Evolutionary conservation across 2,888 invertebrate species (phyloP).

Genomic region (Calephelis perditalis): DNA sequence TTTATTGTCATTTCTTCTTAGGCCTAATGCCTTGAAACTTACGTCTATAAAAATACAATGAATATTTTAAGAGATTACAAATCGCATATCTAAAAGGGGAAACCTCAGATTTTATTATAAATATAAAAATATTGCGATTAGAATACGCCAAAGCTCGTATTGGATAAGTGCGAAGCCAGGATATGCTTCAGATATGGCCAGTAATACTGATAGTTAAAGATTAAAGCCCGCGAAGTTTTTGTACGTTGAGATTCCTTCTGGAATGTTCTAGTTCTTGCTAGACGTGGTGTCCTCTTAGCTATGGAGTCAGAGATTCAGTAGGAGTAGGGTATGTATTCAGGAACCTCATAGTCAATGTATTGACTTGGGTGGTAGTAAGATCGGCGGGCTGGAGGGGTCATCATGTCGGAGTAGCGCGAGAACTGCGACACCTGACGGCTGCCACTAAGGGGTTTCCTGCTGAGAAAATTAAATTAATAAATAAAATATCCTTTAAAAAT

Average conservation of each 20-base stretch:
- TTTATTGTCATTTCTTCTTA: conserved; percentile 15
- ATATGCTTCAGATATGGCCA: conserved; percentile 72
- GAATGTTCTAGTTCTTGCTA: conserved; percentile 42
- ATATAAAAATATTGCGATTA: conserved; percentile 61
- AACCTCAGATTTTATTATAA: conserved; percentile 42
- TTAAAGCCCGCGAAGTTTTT: conserved; percentile 52
- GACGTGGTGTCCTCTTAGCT: conserved; percentile 35
- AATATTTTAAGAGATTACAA: conserved; percentile 51
- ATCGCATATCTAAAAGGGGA: conserved; percentile 60
- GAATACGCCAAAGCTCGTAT: conserved; percentile 55
- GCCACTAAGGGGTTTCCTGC: conserved; percentile 61
- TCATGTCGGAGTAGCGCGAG: conserved; percentile 69
- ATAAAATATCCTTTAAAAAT: background rate
- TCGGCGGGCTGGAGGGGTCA: conserved; percentile 62
- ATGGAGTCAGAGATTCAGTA: conserved; percentile 49
- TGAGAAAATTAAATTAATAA: conserved; percentile 25
- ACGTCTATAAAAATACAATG: conserved; percentile 68
- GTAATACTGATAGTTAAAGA: conserved; percentile 43
- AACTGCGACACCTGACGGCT: conserved; percentile 69
- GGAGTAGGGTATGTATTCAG: conserved; percentile 55
- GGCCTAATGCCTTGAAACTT: conserved; percentile 37
- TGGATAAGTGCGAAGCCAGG: conserved; percentile 54
- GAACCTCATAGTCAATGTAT: conserved; percentile 52
- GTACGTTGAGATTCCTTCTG: conserved; percentile 44
- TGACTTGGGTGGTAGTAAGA: conserved; percentile 48